Evolutionary conservation across 64 coral and sea anemone genomes (phyloP).

Genomic region (Actinia equina): DNA sequence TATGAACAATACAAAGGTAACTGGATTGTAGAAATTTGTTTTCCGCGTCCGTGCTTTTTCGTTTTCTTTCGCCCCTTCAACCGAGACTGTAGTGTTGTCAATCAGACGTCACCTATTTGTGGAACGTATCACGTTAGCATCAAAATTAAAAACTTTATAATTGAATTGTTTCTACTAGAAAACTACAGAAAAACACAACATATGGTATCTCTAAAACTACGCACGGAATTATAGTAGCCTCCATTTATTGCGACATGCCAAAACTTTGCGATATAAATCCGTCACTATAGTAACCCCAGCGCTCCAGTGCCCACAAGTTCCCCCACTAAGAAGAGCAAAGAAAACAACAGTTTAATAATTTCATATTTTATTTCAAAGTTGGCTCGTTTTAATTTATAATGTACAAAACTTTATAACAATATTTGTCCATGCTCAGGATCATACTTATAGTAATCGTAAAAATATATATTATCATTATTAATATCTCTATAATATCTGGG

Average conservation of each 20-base stretch:
- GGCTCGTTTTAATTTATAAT: constrained; percentile 27
- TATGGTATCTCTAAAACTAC: no score
- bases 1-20: not conserved
- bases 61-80: not conserved
- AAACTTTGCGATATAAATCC: not conserved
- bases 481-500: constrained; percentile 3
- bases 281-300: not conserved
- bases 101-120: no score
- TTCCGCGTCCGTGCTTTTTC: not conserved
- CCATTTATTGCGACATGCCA: no score
- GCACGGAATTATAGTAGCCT: no score
- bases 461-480: constrained; percentile 23
- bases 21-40: not conserved
- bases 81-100: not conserved
- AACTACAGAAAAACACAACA: no score
- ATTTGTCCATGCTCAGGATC: constrained; percentile 3
- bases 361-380: constrained; percentile 34
- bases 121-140: no score
- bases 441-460: constrained; percentile 13
- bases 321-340: not conserved
- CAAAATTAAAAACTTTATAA: no score
- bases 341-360: not conserved
- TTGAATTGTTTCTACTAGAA: no score
- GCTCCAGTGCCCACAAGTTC: not conserved
- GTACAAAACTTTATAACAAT: constrained; percentile 8